Evolutionary conservation across 2,888 invertebrate genomes (phyloP).

Genomic region (Holacanthella duospinosa): DNA sequence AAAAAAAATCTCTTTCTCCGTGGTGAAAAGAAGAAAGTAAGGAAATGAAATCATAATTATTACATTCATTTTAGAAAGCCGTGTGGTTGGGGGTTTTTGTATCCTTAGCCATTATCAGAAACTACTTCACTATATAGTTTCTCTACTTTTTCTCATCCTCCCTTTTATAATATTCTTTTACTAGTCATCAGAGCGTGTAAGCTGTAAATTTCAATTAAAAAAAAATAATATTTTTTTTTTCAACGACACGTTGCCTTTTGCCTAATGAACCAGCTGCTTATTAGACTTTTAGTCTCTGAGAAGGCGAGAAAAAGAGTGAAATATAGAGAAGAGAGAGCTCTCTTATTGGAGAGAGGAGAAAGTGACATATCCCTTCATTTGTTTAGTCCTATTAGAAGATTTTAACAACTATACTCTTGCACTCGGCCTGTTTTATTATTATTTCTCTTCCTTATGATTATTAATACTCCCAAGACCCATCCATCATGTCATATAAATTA

Average conservation of each 20-base stretch:
- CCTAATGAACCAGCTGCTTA: constrained; percentile 27
- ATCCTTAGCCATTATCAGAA: background rate
- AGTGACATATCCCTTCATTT: background rate
- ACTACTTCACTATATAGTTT: background rate
- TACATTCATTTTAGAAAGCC: constrained; percentile 1
- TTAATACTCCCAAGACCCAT: background rate
- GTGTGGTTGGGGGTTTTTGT: background rate
- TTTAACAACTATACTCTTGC: background rate
- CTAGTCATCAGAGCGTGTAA: constrained; percentile 19
- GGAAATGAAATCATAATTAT: constrained; percentile 10
- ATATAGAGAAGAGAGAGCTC: background rate
- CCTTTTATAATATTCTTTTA: constrained; percentile 1
- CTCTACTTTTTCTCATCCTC: background rate
- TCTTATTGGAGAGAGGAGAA: background rate
- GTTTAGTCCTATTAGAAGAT: background rate
- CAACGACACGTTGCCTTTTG: constrained; percentile 6
- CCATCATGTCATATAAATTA: constrained; percentile 3
- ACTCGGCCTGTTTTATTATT: background rate
- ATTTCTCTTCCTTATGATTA: background rate
- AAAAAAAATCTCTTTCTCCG: too few relatives aligned
- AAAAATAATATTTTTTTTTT: too few relatives aligned
- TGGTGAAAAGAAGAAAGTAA: background rate
- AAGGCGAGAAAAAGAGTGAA: background rate
- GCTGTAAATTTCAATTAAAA: constrained; percentile 34
- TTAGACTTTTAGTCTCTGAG: constrained; percentile 1